Evolutionary conservation across 2,888 invertebrate genomes (phyloP).

Genomic region (Lottia gigantea): DNA sequence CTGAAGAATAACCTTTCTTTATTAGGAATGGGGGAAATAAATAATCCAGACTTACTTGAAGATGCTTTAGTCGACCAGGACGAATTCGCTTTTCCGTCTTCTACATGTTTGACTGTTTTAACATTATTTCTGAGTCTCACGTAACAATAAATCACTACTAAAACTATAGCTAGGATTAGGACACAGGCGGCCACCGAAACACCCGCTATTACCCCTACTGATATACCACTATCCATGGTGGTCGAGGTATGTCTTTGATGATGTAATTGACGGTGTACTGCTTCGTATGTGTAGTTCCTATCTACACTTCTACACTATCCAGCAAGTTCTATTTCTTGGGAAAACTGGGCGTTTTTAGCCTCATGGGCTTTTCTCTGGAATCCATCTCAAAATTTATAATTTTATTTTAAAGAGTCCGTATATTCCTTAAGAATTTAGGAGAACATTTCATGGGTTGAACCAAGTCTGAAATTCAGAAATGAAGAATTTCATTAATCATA

Average conservation of each 20-base stretch:
- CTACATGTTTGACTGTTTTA: neutral
- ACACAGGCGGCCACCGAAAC: neutral
- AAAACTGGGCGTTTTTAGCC: too few species aligned
- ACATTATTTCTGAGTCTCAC: neutral
- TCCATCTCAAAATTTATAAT: too few species aligned
- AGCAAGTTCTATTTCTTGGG: too few species aligned
- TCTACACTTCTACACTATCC: too few species aligned
- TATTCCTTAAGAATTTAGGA: neutral
- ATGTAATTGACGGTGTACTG: too few species aligned
- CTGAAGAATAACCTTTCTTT: too few species aligned
- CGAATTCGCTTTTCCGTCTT: neutral
- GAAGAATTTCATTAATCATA: neutral
- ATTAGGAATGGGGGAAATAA: too few species aligned
- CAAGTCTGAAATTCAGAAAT: neutral
- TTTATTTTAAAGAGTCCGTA: too few species aligned
- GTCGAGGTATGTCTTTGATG: too few species aligned
- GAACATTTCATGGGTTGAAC: conserved; percentile 9
- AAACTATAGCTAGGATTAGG: neutral
- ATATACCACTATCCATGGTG: neutral
- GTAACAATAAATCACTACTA: neutral
- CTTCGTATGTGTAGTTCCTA: too few species aligned
- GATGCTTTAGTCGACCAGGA: conserved; percentile 1
- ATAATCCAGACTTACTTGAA: neutral
- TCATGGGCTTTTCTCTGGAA: too few species aligned
- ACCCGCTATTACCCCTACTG: neutral